Evolutionary conservation across 2,888 invertebrate species (phyloP), one percentile per base, ranked within the genome.

Genomic region (Oeneis ivallda): DNA sequence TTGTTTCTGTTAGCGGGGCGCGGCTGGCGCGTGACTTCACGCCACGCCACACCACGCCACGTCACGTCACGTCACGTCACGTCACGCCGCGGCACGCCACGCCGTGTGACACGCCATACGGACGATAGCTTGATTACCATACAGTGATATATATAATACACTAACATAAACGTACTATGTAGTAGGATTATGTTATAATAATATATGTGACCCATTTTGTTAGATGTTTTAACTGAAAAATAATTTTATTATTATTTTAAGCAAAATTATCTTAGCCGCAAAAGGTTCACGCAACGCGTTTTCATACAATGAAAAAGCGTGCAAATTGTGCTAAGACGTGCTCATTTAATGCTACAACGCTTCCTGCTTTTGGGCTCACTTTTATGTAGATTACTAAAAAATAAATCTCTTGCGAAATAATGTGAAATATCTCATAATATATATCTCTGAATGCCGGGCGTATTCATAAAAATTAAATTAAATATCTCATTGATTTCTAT

Each of bases 1-100:
- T 73, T 90, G 90, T 77, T 90, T 91, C 79, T 90, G 90, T 81
- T 89, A 75, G 79, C 32, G 45, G 43, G 41, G 13, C 15, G 54
- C 49, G 7, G 8, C 49, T 4, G 49, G 11, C 19, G 49, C 49
- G 49, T 26, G 49, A 26, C 45, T n/a, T 45, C 8, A 39, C 39
- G 9, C 17, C 45, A 45, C 45, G 45, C 45, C 45, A 45, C 45
- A 8, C 4, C 9, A 41, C 13, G 9, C 10, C 17, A 45, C 45
- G 45, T 15, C 45, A 45, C 45, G 45, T 2, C 15, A 47, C 17
- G 2, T 9, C 45, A 45, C 45, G 15, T 7, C 45, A 45, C 9
- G 45, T 9, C 45, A 15, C 47, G 17, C 47, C 47, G 8, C 45
- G 15, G 8, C 8, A 15, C 45, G 45, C 45, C 45, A 62, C 49